phyloP scores from a whole-genome alignment of 2,797 vertebrate genomes.

The Heterohyrax brucei region DNA sequence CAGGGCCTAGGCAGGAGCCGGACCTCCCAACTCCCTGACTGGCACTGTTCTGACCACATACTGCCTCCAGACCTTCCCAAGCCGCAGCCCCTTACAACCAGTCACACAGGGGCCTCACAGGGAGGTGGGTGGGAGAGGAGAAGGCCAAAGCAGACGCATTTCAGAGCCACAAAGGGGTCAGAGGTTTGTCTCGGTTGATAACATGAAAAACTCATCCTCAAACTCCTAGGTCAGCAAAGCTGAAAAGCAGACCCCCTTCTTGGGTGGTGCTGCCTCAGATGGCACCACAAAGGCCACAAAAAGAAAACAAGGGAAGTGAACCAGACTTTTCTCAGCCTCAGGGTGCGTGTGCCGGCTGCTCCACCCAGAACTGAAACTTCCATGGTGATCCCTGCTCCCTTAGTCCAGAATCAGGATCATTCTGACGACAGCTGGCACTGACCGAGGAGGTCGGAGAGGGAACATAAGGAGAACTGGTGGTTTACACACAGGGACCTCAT shows the following conservation, averaged over 20 bases:
- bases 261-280: constrained; percentile 78
- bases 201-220: constrained; percentile 47
- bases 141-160: constrained; percentile 35
- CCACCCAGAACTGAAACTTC: neutral
- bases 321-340: neutral
- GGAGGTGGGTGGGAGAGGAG: neutral
- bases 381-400: neutral
- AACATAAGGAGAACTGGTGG: too few species aligned
- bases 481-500: neutral
- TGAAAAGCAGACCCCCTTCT: constrained; percentile 79
- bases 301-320: constrained; percentile 73
- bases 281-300: constrained; percentile 65
- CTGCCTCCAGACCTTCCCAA: neutral
- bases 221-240: constrained; percentile 75
- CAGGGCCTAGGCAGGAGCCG: rapidly evolving
- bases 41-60: too few species aligned
- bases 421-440: neutral
- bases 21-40: neutral
- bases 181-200: constrained; percentile 55
- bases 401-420: neutral
- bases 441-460: neutral
- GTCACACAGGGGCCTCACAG: constrained; percentile 8
- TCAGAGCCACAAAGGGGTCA: constrained; percentile 66
- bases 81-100: neutral
- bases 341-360: neutral